Percentiles rank a stretch among this genome's conserved stretches.
Conservation (phyloP, 2,113 vertebrate genomes). For the Ellobius talpinus region DNA sequence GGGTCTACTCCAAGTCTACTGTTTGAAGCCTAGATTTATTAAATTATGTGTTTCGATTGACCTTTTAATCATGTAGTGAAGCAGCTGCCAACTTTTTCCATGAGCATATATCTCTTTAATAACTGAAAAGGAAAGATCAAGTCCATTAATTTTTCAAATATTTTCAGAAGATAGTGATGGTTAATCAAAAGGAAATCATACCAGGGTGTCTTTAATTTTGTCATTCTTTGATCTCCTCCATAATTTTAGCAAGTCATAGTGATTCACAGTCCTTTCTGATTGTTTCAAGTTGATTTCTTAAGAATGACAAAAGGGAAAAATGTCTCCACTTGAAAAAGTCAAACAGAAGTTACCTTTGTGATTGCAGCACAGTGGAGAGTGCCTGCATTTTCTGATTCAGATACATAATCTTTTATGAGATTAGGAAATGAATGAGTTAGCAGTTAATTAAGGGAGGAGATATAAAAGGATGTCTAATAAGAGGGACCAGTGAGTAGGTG, state of each 20-base stretch:
- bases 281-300: conserved; percentile 10
- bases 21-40: not conserved
- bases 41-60: not conserved
- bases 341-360: not conserved
- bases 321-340: not conserved
- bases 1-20: accelerated
- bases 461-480: not conserved
- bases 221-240: not conserved
- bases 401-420: not conserved
- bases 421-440: not conserved
- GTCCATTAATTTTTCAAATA: conserved; percentile 17
- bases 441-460: not conserved
- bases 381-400: not conserved
- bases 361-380: not conserved
- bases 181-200: not conserved
- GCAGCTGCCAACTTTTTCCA: not conserved
- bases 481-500: too few relatives aligned
- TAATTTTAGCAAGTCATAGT: not conserved
- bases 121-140: not conserved
- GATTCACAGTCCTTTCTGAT: not conserved
- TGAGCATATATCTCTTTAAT: not conserved
- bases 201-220: not conserved
- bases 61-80: not conserved
- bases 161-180: not conserved
- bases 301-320: conserved; percentile 42